Base-by-base conservation (phyloP, 2,797 vertebrate species). In the Anguilla obscura region DNA sequence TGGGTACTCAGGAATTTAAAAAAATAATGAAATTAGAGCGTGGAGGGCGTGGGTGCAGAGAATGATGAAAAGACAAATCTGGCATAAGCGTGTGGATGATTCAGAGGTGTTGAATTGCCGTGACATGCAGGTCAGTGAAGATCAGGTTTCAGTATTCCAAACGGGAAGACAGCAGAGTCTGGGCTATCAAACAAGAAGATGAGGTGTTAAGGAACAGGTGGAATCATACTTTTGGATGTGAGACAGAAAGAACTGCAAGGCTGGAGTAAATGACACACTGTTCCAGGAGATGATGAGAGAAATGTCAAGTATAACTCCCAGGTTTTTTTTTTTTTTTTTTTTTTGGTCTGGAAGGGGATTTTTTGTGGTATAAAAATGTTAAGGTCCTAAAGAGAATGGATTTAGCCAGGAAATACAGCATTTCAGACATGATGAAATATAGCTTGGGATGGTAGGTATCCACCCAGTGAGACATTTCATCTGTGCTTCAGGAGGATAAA, bases 191-290 rank as follows among this genome's bases (percentile, higher is more conserved):
- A 48, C 9, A 9, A n/a, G 45, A 50, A 9, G 40, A 82, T 9
- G 40, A 82, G 79, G 24, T 82, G 40, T 18, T 48, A 45, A 82
- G 79, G 79, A 82, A n/a, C 79, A 82, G 79, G 21, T 82, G 24
- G 40, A 82, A 50, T 48, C 18, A 24, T 24, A n/a, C 45, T 48
- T 82, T n/a, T 21, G 21, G 21, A 82, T n/a, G 18, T 82, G 79
- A 82, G 79, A 85, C 30, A 60, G 30, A 56, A 40, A 60, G 27
- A 36, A 60, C n/a, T 27, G 14, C 0, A 7, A 33, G 84, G 84
- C 52, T 27, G 33, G 12, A 36, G 56, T 36, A 58, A 85, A 85
- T 21, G 7, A 40, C 30, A 9, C 10, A 36, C 24, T 60, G 54
- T 36, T 60, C 54, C 50, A 18, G 56, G 6, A 36, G 5, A 21